Conservation (phyloP, 2,113 vertebrate species). For the Ceratotherium simum region DNA sequence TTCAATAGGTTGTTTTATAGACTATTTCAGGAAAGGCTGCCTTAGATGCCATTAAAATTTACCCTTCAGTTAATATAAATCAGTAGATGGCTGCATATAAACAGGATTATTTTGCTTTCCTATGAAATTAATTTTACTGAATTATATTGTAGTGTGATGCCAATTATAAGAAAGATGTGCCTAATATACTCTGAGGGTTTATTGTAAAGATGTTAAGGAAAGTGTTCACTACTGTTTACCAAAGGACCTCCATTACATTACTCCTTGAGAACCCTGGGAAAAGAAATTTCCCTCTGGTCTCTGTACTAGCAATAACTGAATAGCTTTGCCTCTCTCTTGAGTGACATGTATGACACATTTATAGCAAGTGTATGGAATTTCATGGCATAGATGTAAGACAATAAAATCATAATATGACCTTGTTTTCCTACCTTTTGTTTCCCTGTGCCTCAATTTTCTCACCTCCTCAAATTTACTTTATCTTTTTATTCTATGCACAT, state of each 20-base stretch:
- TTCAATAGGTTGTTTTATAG: background rate
- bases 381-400: background rate
- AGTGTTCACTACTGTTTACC: background rate
- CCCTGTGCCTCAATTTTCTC: background rate
- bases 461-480: background rate
- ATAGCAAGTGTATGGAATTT: background rate
- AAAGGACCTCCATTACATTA: background rate
- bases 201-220: background rate
- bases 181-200: background rate
- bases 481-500: background rate
- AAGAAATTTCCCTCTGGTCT: background rate
- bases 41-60: background rate
- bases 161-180: background rate
- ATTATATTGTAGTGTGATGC: background rate
- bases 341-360: background rate
- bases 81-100: background rate
- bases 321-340: background rate
- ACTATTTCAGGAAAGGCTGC: background rate
- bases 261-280: background rate
- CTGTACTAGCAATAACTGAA: background rate
- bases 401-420: background rate
- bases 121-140: background rate
- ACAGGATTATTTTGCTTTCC: background rate
- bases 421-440: background rate
- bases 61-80: background rate